Evolutionary conservation across 2,797 vertebrate genomes (phyloP).

Genomic region (Acridotheres tristis): DNA sequence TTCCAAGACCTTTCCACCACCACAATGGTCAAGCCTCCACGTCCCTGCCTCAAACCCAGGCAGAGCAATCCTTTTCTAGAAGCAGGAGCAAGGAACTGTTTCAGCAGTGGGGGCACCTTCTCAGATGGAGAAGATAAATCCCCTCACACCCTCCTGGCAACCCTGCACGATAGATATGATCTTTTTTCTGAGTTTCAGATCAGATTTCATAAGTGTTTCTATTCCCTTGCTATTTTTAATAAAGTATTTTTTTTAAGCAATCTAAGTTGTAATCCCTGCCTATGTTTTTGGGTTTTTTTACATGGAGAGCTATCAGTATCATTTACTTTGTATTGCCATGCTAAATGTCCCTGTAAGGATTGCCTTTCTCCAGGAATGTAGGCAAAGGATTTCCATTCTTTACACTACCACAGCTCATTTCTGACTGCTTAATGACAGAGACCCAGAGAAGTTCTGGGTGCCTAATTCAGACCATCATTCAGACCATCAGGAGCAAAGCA

Average conservation of each 20-base stretch:
- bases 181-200: not conserved
- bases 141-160: not conserved
- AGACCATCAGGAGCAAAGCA: not conserved
- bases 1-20: not conserved
- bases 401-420: not conserved
- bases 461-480: not conserved
- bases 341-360: not conserved
- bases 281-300: not conserved
- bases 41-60: not conserved
- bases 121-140: not conserved
- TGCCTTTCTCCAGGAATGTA: not conserved
- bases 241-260: not conserved
- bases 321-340: not conserved
- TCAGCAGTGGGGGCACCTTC: not conserved
- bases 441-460: not conserved
- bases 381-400: not conserved
- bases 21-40: not conserved
- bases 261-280: not conserved
- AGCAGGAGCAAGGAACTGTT: not conserved
- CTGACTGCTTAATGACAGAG: not conserved
- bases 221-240: not conserved
- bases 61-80: not conserved
- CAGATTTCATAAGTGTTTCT: not conserved
- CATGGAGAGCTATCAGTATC: not conserved
- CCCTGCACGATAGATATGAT: not conserved